Evolutionary conservation across 2,797 vertebrate genomes (phyloP), one percentile per base, ranked within the genome.

Genomic region (Syngnathus acus): DNA sequence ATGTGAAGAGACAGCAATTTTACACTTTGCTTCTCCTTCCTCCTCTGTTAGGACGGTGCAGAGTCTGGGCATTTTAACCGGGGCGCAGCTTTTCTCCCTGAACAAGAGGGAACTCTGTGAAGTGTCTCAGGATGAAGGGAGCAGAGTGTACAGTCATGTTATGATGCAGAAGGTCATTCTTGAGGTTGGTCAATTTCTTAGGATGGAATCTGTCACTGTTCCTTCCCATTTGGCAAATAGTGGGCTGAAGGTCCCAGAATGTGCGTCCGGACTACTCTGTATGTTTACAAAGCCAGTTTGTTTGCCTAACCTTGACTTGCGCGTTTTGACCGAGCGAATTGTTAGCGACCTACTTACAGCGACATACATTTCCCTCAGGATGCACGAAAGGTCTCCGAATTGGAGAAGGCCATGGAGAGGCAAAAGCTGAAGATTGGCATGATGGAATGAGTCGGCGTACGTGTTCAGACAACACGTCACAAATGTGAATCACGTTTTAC

Each of bases 91-190:
- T 50, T 93, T 95, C 73, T 92, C 93, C 2, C 76, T 92, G 57
- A 88, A 77, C 10, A 89, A 90, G 23, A 81, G 85, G 1, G 92
- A 91, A 79, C 79, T 95, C 38, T 82, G 86, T 45, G 55, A 72
- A 0, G 93, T 93, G 67, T 87, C 86, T 62, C 88, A 91, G 23
- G 85, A 87, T 4, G 92, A 93, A 68, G 94, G 94, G 0, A 63
- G 81, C 26, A 88, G 92, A 23, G 91, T 95, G 62, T 94, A 93
- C 89, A 91, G 92, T 79, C 93, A 94, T 74, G 78, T 95, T 21
- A 90, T 85, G 45, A 87, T 93, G 69, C 93, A 94, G 79, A 94
- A 89, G 54, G 80, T 91, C 23, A 83, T 92, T 66, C 87, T 93
- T 1, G 88, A 95, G 94, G 94, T 94, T 87, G 40, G 79, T 66